These are phyloP conservation scores for Oncorhynchus mykiss DNA, from an alignment of 2,113 vertebrate genomes.

Conservation along the genomic window DNA sequence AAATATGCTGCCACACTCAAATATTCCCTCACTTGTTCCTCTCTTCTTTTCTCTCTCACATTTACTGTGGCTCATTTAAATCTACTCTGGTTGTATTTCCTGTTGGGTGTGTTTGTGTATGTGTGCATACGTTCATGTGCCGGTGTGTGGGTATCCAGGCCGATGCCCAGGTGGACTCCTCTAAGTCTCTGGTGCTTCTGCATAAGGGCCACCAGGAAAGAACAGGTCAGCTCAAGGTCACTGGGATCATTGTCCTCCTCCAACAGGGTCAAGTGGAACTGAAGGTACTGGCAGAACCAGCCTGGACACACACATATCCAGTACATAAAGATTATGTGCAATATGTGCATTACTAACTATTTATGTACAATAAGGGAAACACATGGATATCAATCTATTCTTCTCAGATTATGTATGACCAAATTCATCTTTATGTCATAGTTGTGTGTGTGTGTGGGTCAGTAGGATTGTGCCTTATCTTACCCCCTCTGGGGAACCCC, in stretches of 20 bases:
- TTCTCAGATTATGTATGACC: not conserved
- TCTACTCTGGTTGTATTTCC: not conserved
- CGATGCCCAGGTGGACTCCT: conserved; percentile 46
- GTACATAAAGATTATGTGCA: too few relatives aligned
- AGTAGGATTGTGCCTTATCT: not conserved
- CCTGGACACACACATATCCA: conserved; percentile 36
- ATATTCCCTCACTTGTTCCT: not conserved
- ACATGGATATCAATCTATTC: conserved; percentile 2
- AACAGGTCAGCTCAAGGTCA: conserved; percentile 56
- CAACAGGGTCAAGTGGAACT: conserved; percentile 64
- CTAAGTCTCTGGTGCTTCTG: conserved; percentile 69
- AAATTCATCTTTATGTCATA: not conserved
- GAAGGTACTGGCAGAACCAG: conserved; percentile 71
- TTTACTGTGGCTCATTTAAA: too few relatives aligned
- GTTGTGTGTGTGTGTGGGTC: not conserved
- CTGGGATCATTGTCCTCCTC: conserved; percentile 44
- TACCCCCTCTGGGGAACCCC: conserved; percentile 54
- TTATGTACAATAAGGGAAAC: not conserved
- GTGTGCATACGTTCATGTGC: not conserved
- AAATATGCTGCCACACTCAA: not conserved
- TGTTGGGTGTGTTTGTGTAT: not conserved
- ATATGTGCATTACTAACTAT: too few relatives aligned
- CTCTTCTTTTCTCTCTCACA: too few relatives aligned
- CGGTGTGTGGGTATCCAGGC: conserved; percentile 45
- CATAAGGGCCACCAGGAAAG: conserved; percentile 76